Evolutionary conservation across 2,888 invertebrate species (phyloP), one percentile per base, ranked within the genome.

Genomic region (Thalpophila matura): DNA sequence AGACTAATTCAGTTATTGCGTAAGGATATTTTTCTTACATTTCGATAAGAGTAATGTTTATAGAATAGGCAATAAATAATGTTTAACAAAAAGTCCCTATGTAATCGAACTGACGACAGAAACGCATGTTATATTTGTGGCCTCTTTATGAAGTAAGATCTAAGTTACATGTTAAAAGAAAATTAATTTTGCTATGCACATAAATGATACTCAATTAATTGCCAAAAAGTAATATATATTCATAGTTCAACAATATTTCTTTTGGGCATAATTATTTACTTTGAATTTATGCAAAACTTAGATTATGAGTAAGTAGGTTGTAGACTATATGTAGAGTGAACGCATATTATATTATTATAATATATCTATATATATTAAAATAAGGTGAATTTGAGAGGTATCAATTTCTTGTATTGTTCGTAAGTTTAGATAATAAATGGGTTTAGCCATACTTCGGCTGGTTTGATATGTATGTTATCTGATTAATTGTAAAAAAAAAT

Each of bases 171-270:
- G 90, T 94, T 94, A 92, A 95, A 94, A 91, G 91, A 94, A 81
- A 94, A 94, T 91, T 94, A 93, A 94, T 94, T 93, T 95, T 95
- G 94, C 94, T 95, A 94, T 95, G 95, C 95, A 95, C 95, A 95
- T 92, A 95, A 94, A 95, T 95, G 95, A 95, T 95, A 95, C 95
- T 95, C 95, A 95, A 93, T 95, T 93, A 94, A 95, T 95, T 95
- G 95, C 95, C 95, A 95, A 95, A 95, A 95, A 95, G 93, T 95
- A 92, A 94, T 94, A 94, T 94, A 93, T 94, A 94, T 95, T 93
- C 94, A 94, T 95, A 95, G 93, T 93, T 95, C 92, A 94, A 94
- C 93, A 94, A 93, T 94, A 94, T 93, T 95, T 93, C 93, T 95
- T 95, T 95, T 94, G 94, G 95, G 95, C 95, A 94, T 94, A 94